Conservation (phyloP, 2,797 vertebrate genomes). For the Lepus oiostolus region DNA sequence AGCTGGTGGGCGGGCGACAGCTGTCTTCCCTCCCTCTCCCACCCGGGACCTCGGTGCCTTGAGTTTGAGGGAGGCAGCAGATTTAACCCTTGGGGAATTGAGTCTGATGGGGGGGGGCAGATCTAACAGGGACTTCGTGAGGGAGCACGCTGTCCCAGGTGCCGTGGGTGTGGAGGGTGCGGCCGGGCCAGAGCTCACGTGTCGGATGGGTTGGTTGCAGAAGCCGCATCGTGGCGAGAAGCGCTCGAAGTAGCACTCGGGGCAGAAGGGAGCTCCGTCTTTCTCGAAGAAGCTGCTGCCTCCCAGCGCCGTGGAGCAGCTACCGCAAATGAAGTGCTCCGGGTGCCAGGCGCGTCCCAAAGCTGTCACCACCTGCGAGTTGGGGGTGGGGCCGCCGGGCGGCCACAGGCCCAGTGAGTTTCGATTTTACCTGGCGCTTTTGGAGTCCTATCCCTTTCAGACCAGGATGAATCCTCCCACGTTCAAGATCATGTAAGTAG, state of each 20-base stretch:
- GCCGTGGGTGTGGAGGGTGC: rapidly evolving
- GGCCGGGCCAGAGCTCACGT: constrained; percentile 87
- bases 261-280: constrained; percentile 95
- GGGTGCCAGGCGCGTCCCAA: constrained; percentile 96
- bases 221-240: constrained; percentile 95
- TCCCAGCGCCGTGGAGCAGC: constrained; percentile 93
- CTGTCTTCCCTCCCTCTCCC: not conserved
- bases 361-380: constrained; percentile 93
- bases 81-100: not conserved
- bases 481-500: not conserved
- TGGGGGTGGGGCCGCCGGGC: not conserved
- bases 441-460: not conserved
- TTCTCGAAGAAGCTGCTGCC: constrained; percentile 97
- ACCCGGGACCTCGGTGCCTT: not conserved
- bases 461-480: not conserved
- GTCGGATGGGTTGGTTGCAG: constrained; percentile 95
- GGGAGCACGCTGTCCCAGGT: not conserved
- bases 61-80: not conserved
- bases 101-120: not conserved
- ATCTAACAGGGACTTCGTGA: not conserved
- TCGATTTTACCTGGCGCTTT: not conserved
- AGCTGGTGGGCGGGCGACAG: too few species aligned
- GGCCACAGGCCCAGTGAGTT: not conserved
- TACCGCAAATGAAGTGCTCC: constrained; percentile 94
- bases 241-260: constrained; percentile 95